phyloP scores from a whole-genome alignment of 2,113 vertebrate genomes.

The Odontesthes bonariensis region DNA sequence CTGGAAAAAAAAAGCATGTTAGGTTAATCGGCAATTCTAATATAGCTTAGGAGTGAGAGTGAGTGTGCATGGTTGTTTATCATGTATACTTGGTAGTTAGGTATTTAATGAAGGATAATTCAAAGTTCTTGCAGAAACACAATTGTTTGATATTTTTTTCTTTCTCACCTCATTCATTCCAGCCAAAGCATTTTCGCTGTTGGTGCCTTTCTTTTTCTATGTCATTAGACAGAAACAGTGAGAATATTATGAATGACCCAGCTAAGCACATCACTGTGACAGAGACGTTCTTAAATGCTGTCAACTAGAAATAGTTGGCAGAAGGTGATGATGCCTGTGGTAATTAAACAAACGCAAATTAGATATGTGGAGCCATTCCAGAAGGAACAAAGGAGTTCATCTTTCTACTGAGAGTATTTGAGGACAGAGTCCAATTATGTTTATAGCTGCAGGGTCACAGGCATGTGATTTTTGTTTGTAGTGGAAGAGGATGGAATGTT shows the following conservation, averaged over 20 bases:
- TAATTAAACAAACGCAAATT: constrained; percentile 33
- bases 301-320: constrained; percentile 42
- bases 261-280: constrained; percentile 39
- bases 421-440: constrained; percentile 9
- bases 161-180: no score
- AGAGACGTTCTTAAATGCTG: constrained; percentile 36
- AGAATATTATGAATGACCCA: constrained; percentile 44
- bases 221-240: constrained; percentile 52
- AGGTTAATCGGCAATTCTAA: no score
- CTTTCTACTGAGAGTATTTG: background rate
- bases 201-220: constrained; percentile 1
- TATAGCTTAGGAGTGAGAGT: no score
- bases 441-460: background rate
- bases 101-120: no score
- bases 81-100: no score
- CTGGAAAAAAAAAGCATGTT: no score
- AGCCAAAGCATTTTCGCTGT: no score
- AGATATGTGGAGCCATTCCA: constrained; percentile 1
- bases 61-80: no score
- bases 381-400: background rate
- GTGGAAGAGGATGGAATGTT: constrained; percentile 33
- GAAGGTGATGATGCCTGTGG: constrained; percentile 3
- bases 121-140: no score
- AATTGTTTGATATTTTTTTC: no score
- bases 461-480: constrained; percentile 25